These are phyloP conservation scores for Trissolcus japonicus DNA, from an alignment of 2,888 invertebrate species.

Conservation along the genomic window DNA sequence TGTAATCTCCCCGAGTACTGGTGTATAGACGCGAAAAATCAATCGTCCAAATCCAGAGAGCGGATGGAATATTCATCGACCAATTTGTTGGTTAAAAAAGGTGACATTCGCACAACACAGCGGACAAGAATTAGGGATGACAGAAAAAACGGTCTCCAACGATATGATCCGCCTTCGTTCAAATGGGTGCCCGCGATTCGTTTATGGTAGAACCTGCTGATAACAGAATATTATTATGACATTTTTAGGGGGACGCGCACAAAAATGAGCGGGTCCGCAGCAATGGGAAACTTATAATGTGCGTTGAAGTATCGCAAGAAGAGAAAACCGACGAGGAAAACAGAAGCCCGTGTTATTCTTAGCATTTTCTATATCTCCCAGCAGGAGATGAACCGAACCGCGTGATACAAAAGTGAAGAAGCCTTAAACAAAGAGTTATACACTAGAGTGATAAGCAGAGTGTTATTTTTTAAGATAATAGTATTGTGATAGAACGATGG, in stretches of 20 bases:
- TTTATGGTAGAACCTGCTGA: not conserved
- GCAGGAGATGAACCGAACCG: constrained; percentile 6
- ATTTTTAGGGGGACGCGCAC: constrained; percentile 3
- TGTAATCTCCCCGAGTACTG: not conserved
- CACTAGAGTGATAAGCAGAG: constrained; percentile 24
- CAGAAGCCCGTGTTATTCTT: constrained; percentile 25
- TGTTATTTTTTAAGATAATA: constrained; percentile 48
- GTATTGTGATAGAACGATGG: constrained; percentile 56
- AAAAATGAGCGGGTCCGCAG: constrained; percentile 16
- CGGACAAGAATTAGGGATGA: too few species aligned
- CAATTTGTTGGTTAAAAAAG: not conserved
- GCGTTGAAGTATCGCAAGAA: constrained; percentile 45
- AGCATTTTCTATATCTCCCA: constrained; percentile 24
- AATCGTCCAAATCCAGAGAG: not conserved
- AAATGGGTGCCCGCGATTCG: not conserved
- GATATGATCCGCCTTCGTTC: not conserved
- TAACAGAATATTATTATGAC: not conserved
- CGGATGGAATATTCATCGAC: not conserved
- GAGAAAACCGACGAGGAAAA: constrained; percentile 45
- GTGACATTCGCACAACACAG: too few species aligned
- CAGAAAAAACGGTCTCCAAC: too few species aligned
- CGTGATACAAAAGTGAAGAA: constrained; percentile 26
- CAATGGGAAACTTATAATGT: constrained; percentile 53
- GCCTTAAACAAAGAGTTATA: constrained; percentile 22
- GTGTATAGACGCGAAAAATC: not conserved